phyloP scores from a whole-genome alignment of 2,113 vertebrate genomes.

The Vidua chalybeata region DNA sequence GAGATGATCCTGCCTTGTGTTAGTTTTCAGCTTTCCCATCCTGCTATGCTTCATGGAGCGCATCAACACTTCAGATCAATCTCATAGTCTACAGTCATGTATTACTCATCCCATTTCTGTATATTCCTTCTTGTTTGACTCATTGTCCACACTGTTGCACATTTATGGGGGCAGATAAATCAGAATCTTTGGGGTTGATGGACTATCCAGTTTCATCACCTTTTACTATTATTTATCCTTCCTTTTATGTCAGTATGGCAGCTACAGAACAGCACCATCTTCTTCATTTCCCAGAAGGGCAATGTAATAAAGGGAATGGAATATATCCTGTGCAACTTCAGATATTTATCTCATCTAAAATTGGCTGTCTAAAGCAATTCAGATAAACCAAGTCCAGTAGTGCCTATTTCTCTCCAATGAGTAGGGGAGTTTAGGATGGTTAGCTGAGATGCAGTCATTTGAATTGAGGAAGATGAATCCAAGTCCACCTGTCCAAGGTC shows the following conservation, averaged over 20 bases:
- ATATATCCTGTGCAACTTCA: not conserved
- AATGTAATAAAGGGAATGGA: not conserved
- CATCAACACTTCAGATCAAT: not conserved
- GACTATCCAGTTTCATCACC: conserved; percentile 14
- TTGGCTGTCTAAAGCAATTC: not conserved
- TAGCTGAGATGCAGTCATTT: not conserved
- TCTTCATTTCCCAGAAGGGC: conserved; percentile 10
- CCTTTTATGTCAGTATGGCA: not conserved
- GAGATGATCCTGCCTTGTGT: not conserved
- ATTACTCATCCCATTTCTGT: not conserved
- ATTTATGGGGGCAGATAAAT: conserved; percentile 43
- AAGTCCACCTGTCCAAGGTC: not conserved
- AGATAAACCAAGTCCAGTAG: not conserved
- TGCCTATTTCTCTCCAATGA: not conserved
- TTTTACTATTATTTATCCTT: conserved; percentile 41
- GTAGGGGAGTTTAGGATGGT: not conserved
- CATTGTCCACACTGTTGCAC: not conserved
- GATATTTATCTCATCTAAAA: conserved; percentile 13
- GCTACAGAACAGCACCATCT: not conserved
- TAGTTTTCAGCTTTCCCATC: not conserved
- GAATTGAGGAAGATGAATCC: not conserved
- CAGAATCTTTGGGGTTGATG: not conserved
- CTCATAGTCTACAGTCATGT: not conserved
- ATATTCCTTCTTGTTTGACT: not conserved
- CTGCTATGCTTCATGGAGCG: not conserved